Evolutionary conservation across 2,797 vertebrate genomes (phyloP).

Genomic region (Cyprinella venusta): DNA sequence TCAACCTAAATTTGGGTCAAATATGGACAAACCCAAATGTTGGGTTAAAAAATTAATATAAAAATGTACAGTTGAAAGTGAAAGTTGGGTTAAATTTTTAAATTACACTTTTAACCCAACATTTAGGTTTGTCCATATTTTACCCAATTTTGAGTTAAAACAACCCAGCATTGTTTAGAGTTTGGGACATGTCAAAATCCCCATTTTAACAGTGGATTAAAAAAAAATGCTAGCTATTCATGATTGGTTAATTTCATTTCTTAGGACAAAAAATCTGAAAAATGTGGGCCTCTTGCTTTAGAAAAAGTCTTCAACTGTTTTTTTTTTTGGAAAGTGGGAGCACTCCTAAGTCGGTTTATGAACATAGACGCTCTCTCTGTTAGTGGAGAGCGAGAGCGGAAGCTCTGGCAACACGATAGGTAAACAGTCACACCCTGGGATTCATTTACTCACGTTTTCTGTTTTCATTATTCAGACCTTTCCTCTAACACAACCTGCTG

Average conservation of each 20-base stretch:
- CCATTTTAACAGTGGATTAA: not conserved
- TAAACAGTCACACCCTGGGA: constrained; percentile 75
- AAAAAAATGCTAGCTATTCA: not conserved
- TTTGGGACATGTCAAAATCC: not conserved
- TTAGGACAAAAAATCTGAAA: not conserved
- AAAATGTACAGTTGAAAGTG: too few relatives aligned
- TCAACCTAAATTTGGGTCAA: too few relatives aligned
- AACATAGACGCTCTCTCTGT: constrained; percentile 53
- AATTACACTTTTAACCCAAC: too few relatives aligned
- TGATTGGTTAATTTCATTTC: not conserved
- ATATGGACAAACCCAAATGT: too few relatives aligned
- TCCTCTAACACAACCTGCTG: constrained; percentile 9
- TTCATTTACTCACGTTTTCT: constrained; percentile 71
- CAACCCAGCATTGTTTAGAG: too few relatives aligned
- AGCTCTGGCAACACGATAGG: constrained; percentile 49
- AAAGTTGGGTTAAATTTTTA: too few relatives aligned
- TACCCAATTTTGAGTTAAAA: too few relatives aligned
- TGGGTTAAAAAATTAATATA: too few relatives aligned
- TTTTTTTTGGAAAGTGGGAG: not conserved
- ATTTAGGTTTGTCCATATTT: too few relatives aligned
- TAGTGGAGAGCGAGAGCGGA: constrained; percentile 41
- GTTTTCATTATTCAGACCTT: constrained; percentile 60
- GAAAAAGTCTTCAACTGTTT: not conserved
- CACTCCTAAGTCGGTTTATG: not conserved
- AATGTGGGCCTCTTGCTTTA: not conserved